Percentiles rank a stretch among this genome's conserved stretches.
phyloP scores from a whole-genome alignment of 2,113 vertebrate genomes.

The Bubalus kerabau region DNA sequence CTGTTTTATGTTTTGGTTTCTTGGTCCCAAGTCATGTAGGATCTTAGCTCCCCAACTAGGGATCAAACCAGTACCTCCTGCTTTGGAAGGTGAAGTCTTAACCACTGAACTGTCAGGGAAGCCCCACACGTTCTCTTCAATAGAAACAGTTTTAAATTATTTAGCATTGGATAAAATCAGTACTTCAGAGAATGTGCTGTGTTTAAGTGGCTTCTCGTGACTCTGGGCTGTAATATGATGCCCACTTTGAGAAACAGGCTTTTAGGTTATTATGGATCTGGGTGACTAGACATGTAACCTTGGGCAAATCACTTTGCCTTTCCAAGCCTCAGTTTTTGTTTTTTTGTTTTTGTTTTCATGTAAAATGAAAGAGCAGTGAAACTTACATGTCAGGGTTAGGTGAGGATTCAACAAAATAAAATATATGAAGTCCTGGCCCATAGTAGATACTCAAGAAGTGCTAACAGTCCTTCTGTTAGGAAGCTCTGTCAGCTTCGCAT shows the following conservation, averaged over 20 bases:
- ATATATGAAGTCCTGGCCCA: not conserved
- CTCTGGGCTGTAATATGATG: not conserved
- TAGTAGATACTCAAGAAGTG: not conserved
- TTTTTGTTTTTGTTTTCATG: not conserved
- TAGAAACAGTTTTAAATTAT: not conserved
- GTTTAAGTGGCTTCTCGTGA: not conserved
- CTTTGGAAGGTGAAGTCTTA: not conserved
- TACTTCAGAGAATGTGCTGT: not conserved
- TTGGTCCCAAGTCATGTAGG: not conserved
- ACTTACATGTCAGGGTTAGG: not conserved
- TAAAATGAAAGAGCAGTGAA: not conserved
- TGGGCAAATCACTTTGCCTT: not conserved
- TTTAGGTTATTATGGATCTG: not conserved
- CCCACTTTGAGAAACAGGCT: not conserved
- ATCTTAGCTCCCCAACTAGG: not conserved
- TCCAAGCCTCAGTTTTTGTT: not conserved
- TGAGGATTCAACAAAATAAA: not conserved
- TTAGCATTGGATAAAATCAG: not conserved
- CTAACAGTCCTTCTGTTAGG: not conserved
- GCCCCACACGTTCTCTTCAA: not conserved
- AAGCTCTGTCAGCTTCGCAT: conserved; percentile 5
- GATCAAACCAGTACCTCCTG: not conserved
- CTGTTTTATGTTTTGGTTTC: not conserved
- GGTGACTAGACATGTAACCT: not conserved
- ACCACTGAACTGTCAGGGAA: not conserved